Conservation (phyloP, 2,888 invertebrate species). For the Cephalotes varians region DNA sequence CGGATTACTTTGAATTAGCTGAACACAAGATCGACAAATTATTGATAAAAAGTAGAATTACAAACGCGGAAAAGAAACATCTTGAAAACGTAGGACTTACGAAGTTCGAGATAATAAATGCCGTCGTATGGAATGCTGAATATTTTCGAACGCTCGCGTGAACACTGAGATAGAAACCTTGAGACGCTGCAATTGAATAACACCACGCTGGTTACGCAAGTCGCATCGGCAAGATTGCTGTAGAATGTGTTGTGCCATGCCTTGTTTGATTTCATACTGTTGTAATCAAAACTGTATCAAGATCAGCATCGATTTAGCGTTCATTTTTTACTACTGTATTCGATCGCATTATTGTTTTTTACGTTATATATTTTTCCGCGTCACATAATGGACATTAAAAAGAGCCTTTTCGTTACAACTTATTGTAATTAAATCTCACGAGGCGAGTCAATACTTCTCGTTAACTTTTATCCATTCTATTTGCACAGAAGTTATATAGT, state of each 20-base stretch:
- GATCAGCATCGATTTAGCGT: not conserved
- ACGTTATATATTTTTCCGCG: not conserved
- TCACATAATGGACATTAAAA: not conserved
- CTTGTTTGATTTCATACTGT: slow-evolving; percentile 7
- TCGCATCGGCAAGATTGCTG: slow-evolving; percentile 62
- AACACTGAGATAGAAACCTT: slow-evolving; percentile 71
- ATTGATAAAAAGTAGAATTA: not conserved
- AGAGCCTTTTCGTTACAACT: not conserved
- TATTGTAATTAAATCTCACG: not conserved
- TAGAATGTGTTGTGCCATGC: slow-evolving; percentile 25
- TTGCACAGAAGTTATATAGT: too few species aligned
- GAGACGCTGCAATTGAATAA: slow-evolving; percentile 74
- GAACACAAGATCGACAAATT: not conserved
- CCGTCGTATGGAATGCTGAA: slow-evolving; percentile 20
- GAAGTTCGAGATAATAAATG: not conserved
- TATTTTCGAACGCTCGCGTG: slow-evolving; percentile 48
- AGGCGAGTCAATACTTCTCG: not conserved
- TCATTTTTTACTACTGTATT: not conserved
- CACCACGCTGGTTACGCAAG: slow-evolving; percentile 64
- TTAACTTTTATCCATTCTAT: slow-evolving; percentile 6
- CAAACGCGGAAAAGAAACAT: not conserved
- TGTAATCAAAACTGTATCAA: not conserved
- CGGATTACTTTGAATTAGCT: not conserved
- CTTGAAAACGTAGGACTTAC: not conserved
- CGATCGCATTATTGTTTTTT: not conserved